Conservation (phyloP, 2,113 vertebrate species). For the Colossoma macropomum region DNA sequence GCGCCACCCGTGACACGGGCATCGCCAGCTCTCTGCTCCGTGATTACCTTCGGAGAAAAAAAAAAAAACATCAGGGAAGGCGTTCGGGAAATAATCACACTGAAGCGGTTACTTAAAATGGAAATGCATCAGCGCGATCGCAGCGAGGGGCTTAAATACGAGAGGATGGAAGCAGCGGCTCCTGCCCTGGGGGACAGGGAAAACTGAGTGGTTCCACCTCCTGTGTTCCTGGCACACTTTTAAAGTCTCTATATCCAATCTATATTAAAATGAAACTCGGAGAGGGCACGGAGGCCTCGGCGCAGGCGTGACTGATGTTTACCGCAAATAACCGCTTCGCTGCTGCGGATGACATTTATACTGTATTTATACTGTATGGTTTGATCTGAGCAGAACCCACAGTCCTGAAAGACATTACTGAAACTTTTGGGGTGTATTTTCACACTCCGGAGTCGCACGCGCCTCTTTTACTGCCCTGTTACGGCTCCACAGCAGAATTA, state of each 20-base stretch:
- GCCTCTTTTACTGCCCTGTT: too few species aligned
- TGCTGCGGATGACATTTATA: conserved; percentile 34
- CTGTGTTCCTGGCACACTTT: conserved; percentile 36
- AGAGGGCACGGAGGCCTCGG: conserved; percentile 4
- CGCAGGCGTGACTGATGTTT: conserved; percentile 13
- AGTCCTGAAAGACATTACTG: neutral
- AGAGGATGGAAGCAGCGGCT: conserved; percentile 10
- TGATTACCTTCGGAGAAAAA: conserved; percentile 28
- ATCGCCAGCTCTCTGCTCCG: neutral
- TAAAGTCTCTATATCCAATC: conserved; percentile 47
- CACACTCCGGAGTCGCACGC: too few species aligned
- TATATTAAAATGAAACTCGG: conserved; percentile 60
- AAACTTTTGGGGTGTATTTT: too few species aligned
- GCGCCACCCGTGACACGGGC: neutral
- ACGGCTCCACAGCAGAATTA: too few species aligned
- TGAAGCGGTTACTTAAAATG: neutral
- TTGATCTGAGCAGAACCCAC: neutral
- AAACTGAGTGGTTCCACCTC: conserved; percentile 25
- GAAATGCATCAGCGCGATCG: conserved; percentile 10
- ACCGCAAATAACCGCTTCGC: conserved; percentile 39
- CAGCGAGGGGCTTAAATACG: conserved; percentile 12
- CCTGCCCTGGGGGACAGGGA: conserved; percentile 34
- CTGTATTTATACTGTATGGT: conserved; percentile 23
- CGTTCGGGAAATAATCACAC: conserved; percentile 23
- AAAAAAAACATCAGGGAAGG: neutral